Conservation (phyloP, 2,888 invertebrate species). For the Hofmannophila pseudospretella region DNA sequence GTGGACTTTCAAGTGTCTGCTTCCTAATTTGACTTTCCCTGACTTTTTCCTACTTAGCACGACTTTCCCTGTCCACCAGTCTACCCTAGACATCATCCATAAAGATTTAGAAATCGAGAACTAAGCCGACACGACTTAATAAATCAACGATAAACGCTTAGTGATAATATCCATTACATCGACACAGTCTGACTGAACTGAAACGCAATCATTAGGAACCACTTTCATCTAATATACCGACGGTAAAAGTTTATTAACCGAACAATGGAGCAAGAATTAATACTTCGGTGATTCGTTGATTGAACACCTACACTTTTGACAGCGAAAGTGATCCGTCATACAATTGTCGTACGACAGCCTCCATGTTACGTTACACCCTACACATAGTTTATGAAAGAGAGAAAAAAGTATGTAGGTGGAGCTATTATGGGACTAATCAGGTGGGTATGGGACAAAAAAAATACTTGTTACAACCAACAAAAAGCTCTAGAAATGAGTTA, state of each 20-base stretch:
- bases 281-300: constrained; percentile 41
- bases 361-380: constrained; percentile 35
- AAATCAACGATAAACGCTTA: constrained; percentile 15
- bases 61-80: constrained; percentile 4
- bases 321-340: constrained; percentile 54
- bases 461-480: too few species aligned
- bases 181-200: constrained; percentile 41
- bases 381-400: neutral
- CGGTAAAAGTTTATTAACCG: constrained; percentile 61
- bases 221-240: constrained; percentile 50
- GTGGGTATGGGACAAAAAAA: too few species aligned
- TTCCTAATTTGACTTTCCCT: constrained; percentile 5
- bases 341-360: constrained; percentile 32
- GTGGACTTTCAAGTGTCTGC: neutral
- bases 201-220: constrained; percentile 45
- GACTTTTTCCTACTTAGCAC: constrained; percentile 1
- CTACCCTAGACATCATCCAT: constrained; percentile 9
- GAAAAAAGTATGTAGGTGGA: constrained; percentile 7
- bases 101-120: constrained; percentile 12
- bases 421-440: constrained; percentile 6
- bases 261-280: constrained; percentile 50
- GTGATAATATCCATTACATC: constrained; percentile 41
- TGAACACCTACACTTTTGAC: constrained; percentile 43
- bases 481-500: too few species aligned
- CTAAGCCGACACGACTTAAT: constrained; percentile 7